A percentile compares a stretch with the other conserved stretches of the same genome.
Conservation (phyloP, 2,113 vertebrate genomes). For the Periophthalmus modestus region DNA sequence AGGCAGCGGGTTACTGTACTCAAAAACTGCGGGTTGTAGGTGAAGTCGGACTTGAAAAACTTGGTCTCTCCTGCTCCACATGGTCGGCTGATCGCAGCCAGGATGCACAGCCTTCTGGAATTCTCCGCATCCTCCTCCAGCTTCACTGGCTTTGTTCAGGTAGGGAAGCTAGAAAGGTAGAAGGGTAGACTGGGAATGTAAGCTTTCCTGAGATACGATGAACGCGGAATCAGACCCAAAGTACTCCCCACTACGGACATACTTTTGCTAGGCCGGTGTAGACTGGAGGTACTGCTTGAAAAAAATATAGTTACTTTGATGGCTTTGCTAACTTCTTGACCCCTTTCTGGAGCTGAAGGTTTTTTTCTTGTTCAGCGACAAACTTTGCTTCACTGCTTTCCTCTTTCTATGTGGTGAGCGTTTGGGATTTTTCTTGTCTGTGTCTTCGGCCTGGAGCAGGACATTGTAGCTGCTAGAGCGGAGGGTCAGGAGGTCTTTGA, state of each 20-base stretch:
- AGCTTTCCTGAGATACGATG: constrained; percentile 63
- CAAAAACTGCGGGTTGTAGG: constrained; percentile 91
- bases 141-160: constrained; percentile 61
- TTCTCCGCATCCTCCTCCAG: constrained; percentile 72
- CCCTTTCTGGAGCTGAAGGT: constrained; percentile 25
- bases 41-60: constrained; percentile 88
- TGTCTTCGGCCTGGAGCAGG: constrained; percentile 83
- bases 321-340: constrained; percentile 53
- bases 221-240: constrained; percentile 57
- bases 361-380: constrained; percentile 31
- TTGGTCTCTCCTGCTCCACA: constrained; percentile 85
- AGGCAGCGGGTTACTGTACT: constrained; percentile 84
- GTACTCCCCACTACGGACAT: constrained; percentile 73
- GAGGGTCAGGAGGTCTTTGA: constrained; percentile 85
- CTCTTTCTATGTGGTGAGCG: constrained; percentile 56
- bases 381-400: constrained; percentile 44
- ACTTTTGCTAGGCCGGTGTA: constrained; percentile 55
- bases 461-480: constrained; percentile 87
- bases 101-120: constrained; percentile 83
- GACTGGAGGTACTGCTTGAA: constrained; percentile 47
- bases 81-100: constrained; percentile 90
- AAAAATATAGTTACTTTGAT: constrained; percentile 55
- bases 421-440: constrained; percentile 67
- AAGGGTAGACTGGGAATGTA: constrained; percentile 38
- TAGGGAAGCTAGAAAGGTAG: constrained; percentile 71